Evolutionary conservation across 2,888 invertebrate species (phyloP).

Genomic region (Nymphalis polychloros): DNA sequence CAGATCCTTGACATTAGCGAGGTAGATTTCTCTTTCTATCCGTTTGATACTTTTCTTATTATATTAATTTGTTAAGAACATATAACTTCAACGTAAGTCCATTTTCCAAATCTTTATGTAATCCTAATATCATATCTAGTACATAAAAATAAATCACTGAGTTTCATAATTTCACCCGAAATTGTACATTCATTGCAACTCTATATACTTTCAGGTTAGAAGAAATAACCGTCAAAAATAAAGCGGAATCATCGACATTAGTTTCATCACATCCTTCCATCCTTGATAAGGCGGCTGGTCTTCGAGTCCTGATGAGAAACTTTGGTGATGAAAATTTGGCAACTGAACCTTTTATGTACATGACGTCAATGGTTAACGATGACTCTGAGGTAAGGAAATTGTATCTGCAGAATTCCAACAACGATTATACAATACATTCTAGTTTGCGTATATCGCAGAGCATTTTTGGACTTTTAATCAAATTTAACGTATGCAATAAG

Average conservation of each 20-base stretch:
- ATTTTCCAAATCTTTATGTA: no score
- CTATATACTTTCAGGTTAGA: slow-evolving; percentile 58
- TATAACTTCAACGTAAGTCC: no score
- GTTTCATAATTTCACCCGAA: no score
- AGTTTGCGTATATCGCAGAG: no score
- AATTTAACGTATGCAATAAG: no score
- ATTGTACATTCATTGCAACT: no score
- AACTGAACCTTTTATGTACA: slow-evolving; percentile 77
- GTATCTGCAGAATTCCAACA: slow-evolving; percentile 59
- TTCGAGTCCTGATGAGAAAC: slow-evolving; percentile 82
- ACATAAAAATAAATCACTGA: no score
- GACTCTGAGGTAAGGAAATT: slow-evolving; percentile 62
- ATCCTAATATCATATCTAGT: no score
- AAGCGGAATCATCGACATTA: slow-evolving; percentile 68
- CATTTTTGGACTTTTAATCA: no score
- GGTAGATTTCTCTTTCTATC: slow-evolving; percentile 51
- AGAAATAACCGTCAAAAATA: slow-evolving; percentile 77
- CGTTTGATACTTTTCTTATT: no score
- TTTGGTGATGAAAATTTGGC: slow-evolving; percentile 83
- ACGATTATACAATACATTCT: slow-evolving; percentile 39
- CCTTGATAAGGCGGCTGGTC: slow-evolving; percentile 64
- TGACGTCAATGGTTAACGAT: slow-evolving; percentile 78
- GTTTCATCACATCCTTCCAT: slow-evolving; percentile 49
- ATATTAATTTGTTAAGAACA: no score
- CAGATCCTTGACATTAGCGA: slow-evolving; percentile 88